Evolutionary conservation across 2,797 vertebrate genomes (phyloP).

Genomic region (Poliocrania exsul): DNA sequence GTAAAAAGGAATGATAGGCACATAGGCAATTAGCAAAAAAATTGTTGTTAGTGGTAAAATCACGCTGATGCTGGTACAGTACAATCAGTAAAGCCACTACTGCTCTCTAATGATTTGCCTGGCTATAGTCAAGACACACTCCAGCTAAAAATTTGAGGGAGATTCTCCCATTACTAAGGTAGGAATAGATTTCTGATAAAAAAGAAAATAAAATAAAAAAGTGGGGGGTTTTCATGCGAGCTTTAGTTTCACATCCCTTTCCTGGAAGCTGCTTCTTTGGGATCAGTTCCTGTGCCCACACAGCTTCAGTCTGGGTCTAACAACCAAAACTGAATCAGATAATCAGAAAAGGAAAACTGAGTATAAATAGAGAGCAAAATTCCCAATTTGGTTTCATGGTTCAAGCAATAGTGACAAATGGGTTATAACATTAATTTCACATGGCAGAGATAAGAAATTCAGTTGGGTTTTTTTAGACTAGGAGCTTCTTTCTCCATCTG

Average conservation of each 20-base stretch:
- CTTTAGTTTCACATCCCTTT: background rate
- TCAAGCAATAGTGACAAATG: background rate
- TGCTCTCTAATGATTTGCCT: background rate
- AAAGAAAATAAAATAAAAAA: background rate
- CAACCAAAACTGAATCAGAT: background rate
- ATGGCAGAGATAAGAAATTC: background rate
- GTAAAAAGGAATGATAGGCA: background rate
- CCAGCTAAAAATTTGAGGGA: background rate
- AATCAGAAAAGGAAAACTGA: background rate
- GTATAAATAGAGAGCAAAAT: background rate
- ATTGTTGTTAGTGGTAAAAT: background rate
- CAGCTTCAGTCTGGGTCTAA: background rate
- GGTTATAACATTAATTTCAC: background rate
- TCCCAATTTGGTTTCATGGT: background rate
- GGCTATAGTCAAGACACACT: background rate
- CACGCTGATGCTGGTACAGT: background rate
- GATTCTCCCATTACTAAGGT: background rate
- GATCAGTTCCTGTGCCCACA: background rate
- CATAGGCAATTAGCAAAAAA: background rate
- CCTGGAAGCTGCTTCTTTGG: accelerated
- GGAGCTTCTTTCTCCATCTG: background rate
- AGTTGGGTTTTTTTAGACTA: background rate
- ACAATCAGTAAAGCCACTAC: background rate
- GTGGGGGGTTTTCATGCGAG: background rate
- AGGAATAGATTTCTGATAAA: background rate